phyloP scores from a whole-genome alignment of 2,113 vertebrate genomes.

The Lanius collurio region DNA sequence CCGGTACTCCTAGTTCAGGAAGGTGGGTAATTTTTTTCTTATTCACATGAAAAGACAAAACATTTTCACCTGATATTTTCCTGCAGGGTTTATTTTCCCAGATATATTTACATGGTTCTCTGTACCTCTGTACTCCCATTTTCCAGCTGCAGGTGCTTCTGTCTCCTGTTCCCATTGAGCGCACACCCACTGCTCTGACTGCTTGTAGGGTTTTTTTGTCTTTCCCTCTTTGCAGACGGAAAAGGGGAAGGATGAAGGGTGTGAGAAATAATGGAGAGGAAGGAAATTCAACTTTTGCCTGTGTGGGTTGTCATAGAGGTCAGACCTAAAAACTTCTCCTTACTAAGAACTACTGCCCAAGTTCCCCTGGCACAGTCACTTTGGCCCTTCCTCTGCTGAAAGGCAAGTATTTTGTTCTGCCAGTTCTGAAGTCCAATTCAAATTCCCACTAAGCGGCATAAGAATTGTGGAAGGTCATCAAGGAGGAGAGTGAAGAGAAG shows the following conservation, averaged over 20 bases:
- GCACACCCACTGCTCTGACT: background rate
- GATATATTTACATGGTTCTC: background rate
- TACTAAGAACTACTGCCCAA: background rate
- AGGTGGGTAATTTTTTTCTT: background rate
- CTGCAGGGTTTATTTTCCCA: background rate
- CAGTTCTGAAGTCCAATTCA: background rate
- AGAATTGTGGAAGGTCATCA: background rate
- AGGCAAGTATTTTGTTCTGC: background rate
- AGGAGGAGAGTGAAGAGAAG: background rate
- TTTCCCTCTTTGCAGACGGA: background rate
- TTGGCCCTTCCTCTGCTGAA: background rate
- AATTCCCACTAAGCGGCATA: background rate
- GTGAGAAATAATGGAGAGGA: background rate
- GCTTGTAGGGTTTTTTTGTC: background rate
- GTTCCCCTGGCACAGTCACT: rapidly evolving
- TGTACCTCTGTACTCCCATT: background rate
- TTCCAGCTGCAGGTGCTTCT: background rate
- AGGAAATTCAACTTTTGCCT: background rate
- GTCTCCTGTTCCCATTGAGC: background rate
- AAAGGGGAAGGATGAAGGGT: background rate
- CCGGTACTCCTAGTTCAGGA: background rate
- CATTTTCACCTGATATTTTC: background rate
- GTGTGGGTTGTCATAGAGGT: background rate
- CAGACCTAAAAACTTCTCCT: background rate
- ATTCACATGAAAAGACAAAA: background rate